Evolutionary conservation across 1,140 invertebrate genomes (phyloP), one percentile per base, ranked within the genome.

Genomic region (Mesaphorura yosii): DNA sequence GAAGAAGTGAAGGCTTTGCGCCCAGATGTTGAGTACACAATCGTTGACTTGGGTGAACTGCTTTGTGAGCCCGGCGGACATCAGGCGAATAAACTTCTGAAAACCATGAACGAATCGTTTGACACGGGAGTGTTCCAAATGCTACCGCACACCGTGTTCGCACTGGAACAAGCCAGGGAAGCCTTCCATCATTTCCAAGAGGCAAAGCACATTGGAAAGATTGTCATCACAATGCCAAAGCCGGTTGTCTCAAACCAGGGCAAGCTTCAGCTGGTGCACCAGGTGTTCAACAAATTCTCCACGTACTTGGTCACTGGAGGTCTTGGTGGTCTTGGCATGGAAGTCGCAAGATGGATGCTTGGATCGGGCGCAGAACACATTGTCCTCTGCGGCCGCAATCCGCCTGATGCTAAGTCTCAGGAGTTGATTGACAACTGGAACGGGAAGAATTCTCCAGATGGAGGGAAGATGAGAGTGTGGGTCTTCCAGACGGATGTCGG

Each of bases 1-100:
- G 45, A 53, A 17, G 51, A 50, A 26, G 51, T 58, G 0, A 15
- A 14, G 19, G 31, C 15, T 3, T 29, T 50, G 1, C 45, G 56
- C 3, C 56, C 56, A 20, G 56, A 58, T 27, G 47, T 58, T 1
- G 28, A 41, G 6, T 58, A 58, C 38, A 25, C 20, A 3, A 53
- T 58, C 15, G 20, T 58, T 3, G 47, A 58, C 42, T 39, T 57
- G 34, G 50, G 25, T 19, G 6, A 10, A 19, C 19, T 17, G 12
- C 14, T 46, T 5, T 42, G 40, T n/a, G 10, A 6, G 6, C 40
- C 5, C 25, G 6, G 6, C 0, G 5, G 15, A 1, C 4, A 25
- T 26, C 25, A 50, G 22, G 28, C 37, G 31, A 14, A 40, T n/a
- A 25, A 6, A 4, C 28, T 50, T 40, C n/a, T 38, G 22, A 5